Percentiles rank a stretch among this genome's conserved stretches.
Evolutionary conservation across 1,140 invertebrate genomes (phyloP).

Genomic region (Neodiprion pinetum): DNA sequence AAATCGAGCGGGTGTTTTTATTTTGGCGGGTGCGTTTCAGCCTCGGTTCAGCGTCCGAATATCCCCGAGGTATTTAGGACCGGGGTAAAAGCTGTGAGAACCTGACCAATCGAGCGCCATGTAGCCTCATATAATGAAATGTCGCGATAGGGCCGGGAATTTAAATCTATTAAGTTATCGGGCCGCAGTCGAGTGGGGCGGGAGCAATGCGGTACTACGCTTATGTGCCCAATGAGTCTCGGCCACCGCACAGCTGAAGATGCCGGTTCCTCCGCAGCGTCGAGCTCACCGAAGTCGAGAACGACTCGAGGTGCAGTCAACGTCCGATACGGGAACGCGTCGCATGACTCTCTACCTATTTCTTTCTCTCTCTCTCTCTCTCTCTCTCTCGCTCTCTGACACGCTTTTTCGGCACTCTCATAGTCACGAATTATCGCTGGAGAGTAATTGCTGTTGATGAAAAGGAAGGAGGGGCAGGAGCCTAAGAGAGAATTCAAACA

Average conservation of each 20-base stretch:
- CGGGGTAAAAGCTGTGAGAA: constrained; percentile 24
- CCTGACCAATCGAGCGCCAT: constrained; percentile 28
- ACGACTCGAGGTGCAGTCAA: neutral
- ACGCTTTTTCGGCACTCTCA: too few species aligned
- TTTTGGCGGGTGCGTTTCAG: neutral
- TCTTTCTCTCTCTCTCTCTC: neutral
- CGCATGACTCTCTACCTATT: neutral
- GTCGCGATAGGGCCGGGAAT: constrained; percentile 29
- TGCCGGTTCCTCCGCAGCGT: too few species aligned
- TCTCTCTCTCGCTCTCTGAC: too few species aligned
- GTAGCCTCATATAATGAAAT: constrained; percentile 29
- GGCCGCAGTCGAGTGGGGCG: neutral
- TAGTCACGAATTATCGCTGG: too few species aligned
- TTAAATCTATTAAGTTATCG: constrained; percentile 30
- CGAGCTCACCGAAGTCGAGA: neutral
- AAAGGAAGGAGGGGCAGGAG: too few species aligned
- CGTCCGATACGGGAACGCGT: neutral
- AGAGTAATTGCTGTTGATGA: too few species aligned
- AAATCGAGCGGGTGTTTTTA: neutral
- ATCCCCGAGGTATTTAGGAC: neutral
- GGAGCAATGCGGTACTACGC: neutral
- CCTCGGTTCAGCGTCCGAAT: constrained; percentile 11
- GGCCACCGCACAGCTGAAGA: neutral
- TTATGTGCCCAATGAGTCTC: neutral
- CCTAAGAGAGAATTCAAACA: too few species aligned